Percentiles rank a stretch among this genome's conserved stretches.
Evolutionary conservation across 2,888 invertebrate species (phyloP).

Genomic region (Rhimphoctona megacephalus): DNA sequence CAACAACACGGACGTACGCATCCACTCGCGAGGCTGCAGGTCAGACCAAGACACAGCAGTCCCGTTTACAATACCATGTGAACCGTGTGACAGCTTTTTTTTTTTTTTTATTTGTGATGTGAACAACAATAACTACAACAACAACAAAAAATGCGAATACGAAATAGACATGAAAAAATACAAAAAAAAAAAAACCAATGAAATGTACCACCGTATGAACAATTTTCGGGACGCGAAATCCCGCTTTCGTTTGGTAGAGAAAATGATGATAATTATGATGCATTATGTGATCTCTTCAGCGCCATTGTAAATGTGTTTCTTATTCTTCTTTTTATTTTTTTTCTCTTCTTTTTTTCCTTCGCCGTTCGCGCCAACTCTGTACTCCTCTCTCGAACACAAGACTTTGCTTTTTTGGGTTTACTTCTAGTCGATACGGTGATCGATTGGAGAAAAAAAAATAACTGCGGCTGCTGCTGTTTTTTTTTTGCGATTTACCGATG

Average conservation of each 20-base stretch:
- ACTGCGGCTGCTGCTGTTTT: neutral
- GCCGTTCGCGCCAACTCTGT: slow-evolving; percentile 2
- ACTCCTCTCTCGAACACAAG: neutral
- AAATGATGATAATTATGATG: slow-evolving; percentile 45
- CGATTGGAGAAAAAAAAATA: neutral
- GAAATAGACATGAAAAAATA: slow-evolving; percentile 1
- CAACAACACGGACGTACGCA: slow-evolving; percentile 95
- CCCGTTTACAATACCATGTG: slow-evolving; percentile 96
- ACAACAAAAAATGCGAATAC: neutral
- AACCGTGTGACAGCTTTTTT: slow-evolving; percentile 74
- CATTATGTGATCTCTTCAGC: slow-evolving; percentile 70
- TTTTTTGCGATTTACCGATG: neutral
- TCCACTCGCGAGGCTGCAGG: slow-evolving; percentile 94
- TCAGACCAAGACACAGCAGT: slow-evolving; percentile 92
- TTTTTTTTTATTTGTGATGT: slow-evolving; percentile 37
- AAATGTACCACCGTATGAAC: slow-evolving; percentile 39
- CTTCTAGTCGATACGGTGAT: slow-evolving; percentile 16
- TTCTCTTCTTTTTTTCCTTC: slow-evolving; percentile 41
- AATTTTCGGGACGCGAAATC: slow-evolving; percentile 3
- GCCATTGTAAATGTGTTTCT: slow-evolving; percentile 70
- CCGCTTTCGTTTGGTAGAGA: slow-evolving; percentile 44
- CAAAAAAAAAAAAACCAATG: slow-evolving; percentile 2
- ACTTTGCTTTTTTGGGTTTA: neutral
- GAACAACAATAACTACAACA: neutral
- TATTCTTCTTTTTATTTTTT: neutral